Conservation (phyloP, 2,888 invertebrate species). For the Graphium colonna region DNA sequence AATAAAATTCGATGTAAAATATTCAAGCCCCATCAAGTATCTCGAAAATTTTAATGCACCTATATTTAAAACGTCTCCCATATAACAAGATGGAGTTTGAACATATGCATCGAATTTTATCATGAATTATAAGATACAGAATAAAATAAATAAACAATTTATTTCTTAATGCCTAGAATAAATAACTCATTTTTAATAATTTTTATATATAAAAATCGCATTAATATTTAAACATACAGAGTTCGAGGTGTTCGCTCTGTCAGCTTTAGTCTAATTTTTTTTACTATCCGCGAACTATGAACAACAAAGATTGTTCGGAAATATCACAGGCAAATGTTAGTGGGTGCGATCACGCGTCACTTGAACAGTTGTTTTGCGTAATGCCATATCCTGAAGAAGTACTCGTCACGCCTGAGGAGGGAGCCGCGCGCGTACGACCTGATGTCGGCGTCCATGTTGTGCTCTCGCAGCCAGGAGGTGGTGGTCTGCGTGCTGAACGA, state of each 20-base stretch:
- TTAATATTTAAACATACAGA: conserved; percentile 51
- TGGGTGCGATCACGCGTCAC: conserved; percentile 73
- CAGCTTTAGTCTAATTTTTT: conserved; percentile 34
- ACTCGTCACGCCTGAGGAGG: conserved; percentile 92
- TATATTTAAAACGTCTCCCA: conserved; percentile 74
- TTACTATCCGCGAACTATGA: conserved; percentile 57
- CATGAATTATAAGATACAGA: conserved; percentile 32
- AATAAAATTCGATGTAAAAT: conserved; percentile 24
- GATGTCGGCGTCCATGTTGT: conserved; percentile 96
- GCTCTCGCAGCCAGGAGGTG: conserved; percentile 95
- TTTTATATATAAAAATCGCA: conserved; percentile 49
- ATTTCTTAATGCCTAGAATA: conserved; percentile 29
- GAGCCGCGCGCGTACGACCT: conserved; percentile 93
- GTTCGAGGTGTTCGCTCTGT: conserved; percentile 40
- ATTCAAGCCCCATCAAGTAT: conserved; percentile 61
- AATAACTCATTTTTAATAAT: conserved; percentile 46
- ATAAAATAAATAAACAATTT: conserved; percentile 59
- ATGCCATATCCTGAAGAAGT: conserved; percentile 97
- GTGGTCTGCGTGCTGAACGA: conserved; percentile 96
- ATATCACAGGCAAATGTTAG: conserved; percentile 65
- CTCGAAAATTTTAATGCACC: conserved; percentile 63
- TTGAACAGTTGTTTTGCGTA: conserved; percentile 91
- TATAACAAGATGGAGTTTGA: conserved; percentile 56
- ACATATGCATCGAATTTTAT: conserved; percentile 38
- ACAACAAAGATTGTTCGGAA: conserved; percentile 49